A percentile compares a stretch with the other conserved stretches of the same genome.
Evolutionary conservation across 2,888 invertebrate genomes (phyloP).

Genomic region (Pantelozetes paolii): DNA sequence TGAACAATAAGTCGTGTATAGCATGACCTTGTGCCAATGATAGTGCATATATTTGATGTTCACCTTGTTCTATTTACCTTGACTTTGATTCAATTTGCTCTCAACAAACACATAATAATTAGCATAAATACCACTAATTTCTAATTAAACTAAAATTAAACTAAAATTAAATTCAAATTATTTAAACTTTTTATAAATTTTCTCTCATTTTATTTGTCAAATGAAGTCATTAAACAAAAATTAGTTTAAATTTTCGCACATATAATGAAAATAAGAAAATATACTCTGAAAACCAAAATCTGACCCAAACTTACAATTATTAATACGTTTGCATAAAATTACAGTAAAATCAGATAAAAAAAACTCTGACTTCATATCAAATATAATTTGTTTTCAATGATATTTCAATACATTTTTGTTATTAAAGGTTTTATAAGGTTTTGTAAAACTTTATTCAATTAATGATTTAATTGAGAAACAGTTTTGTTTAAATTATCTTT

Average conservation of each 20-base stretch:
- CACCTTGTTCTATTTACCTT: conserved; percentile 34
- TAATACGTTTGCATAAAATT: conserved; percentile 22
- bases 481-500: no score
- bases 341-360: background rate
- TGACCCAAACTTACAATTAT: background rate
- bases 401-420: no score
- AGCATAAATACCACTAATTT: background rate
- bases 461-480: no score
- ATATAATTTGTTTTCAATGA: no score
- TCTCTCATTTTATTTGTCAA: no score
- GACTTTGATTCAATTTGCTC: conserved; percentile 22
- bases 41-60: background rate
- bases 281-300: no score
- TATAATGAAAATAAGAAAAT: no score
- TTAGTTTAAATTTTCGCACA: no score
- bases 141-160: background rate
- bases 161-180: background rate
- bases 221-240: no score
- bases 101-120: background rate
- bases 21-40: background rate
- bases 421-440: no score
- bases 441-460: no score
- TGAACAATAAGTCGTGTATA: background rate
- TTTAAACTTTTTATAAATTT: background rate
- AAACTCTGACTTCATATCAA: background rate